Percentiles rank a stretch among this genome's conserved stretches.
phyloP scores from a whole-genome alignment of 2,113 vertebrate genomes.

The Catharus minimus region DNA sequence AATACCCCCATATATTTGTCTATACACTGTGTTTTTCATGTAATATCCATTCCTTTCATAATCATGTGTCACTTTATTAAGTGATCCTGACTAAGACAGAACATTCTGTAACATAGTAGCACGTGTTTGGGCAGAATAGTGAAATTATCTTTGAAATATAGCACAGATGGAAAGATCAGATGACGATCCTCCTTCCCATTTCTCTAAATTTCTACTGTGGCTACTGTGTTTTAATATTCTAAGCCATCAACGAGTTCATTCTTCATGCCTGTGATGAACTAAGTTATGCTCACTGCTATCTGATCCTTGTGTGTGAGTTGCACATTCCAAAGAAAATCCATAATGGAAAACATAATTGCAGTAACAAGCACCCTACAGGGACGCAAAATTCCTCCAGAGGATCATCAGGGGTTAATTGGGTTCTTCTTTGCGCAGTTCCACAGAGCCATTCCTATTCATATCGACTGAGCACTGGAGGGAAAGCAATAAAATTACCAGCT shows the following conservation, averaged over 20 bases:
- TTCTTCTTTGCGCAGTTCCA: slow-evolving; percentile 41
- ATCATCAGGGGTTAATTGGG: slow-evolving; percentile 24
- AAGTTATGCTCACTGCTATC: slow-evolving; percentile 22
- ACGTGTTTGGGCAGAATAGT: slow-evolving; percentile 33
- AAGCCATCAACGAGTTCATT: slow-evolving; percentile 19
- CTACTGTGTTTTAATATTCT: slow-evolving; percentile 14
- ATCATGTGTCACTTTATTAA: slow-evolving; percentile 23
- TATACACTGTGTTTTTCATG: background rate
- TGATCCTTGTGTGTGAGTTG: background rate
- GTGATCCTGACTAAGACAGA: slow-evolving; percentile 19
- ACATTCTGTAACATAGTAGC: slow-evolving; percentile 27
- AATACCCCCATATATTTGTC: background rate
- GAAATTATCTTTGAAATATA: slow-evolving; percentile 49
- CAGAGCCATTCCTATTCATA: slow-evolving; percentile 31
- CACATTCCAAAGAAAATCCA: slow-evolving; percentile 56
- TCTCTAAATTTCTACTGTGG: background rate
- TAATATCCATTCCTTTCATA: slow-evolving; percentile 49
- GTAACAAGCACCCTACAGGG: slow-evolving; percentile 53
- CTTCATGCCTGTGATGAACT: slow-evolving; percentile 8
- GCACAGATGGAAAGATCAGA: slow-evolving; percentile 30
- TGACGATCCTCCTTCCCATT: background rate
- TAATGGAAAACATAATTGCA: slow-evolving; percentile 57
- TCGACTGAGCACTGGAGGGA: background rate
- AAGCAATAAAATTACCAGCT: slow-evolving; percentile 65
- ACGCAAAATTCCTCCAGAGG: slow-evolving; percentile 27